phyloP scores from a whole-genome alignment of 2,888 invertebrate species.

The Cantharis lateralis region DNA sequence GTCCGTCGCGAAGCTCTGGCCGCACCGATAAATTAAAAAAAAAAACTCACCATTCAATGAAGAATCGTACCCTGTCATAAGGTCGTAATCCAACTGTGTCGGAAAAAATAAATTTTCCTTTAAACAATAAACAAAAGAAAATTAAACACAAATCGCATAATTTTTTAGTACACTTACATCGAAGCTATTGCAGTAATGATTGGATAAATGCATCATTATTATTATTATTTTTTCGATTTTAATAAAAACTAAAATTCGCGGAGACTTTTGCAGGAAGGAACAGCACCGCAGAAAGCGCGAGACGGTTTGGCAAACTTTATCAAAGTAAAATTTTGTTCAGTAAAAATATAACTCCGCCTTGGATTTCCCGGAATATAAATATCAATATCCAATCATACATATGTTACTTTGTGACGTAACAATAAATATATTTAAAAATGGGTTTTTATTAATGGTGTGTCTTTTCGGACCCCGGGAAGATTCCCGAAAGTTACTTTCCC shows the following conservation, averaged over 20 bases:
- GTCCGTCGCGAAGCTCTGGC: not conserved
- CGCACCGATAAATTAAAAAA: not conserved
- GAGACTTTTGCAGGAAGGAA: not conserved
- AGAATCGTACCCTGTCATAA: not conserved
- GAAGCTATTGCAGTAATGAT: not conserved
- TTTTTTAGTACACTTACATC: not conserved
- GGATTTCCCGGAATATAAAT: slow-evolving; percentile 20
- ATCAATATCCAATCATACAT: slow-evolving; percentile 15
- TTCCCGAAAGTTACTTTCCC: not conserved
- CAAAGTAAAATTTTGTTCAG: not conserved
- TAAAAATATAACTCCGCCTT: slow-evolving; percentile 19
- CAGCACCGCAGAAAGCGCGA: not conserved
- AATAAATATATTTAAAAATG: not conserved
- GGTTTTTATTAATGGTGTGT: not conserved
- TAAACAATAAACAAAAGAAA: not conserved
- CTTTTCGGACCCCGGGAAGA: not conserved
- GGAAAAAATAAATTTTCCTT: not conserved
- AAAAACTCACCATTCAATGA: not conserved
- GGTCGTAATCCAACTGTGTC: not conserved
- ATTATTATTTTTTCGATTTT: not conserved
- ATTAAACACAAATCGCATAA: not conserved
- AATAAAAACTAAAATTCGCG: not conserved
- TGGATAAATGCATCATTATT: not conserved
- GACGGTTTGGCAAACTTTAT: not conserved
- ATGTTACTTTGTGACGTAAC: not conserved